Evolutionary conservation across 1,140 invertebrate species (phyloP).

Genomic region (Drosophila chauvacae): DNA sequence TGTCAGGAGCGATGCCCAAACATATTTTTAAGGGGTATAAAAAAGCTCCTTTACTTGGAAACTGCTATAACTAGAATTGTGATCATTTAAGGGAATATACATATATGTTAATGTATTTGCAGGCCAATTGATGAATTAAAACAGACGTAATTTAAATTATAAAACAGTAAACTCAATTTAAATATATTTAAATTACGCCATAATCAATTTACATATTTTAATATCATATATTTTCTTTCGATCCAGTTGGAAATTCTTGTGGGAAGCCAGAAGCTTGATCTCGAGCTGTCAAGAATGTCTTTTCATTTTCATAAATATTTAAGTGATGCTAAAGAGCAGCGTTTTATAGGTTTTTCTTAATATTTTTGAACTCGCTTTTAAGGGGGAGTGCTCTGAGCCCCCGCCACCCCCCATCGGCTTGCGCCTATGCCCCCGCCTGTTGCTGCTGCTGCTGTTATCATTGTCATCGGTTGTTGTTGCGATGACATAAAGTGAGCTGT

Average conservation of each 20-base stretch:
- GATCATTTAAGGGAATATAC: background rate
- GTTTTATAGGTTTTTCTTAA: background rate
- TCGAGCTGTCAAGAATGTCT: background rate
- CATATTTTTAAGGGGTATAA: constrained; percentile 16
- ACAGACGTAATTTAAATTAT: no score
- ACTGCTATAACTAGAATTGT: background rate
- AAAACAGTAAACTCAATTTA: no score
- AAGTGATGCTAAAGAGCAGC: constrained; percentile 5
- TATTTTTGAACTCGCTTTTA: constrained; percentile 10
- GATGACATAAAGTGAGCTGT: constrained; percentile 68
- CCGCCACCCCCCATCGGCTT: background rate
- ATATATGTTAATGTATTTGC: background rate
- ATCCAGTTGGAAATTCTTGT: background rate
- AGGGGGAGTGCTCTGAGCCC: background rate
- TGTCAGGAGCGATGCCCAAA: constrained; percentile 36
- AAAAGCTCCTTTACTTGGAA: background rate
- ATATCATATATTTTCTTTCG: no score
- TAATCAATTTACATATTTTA: no score
- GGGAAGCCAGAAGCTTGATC: no score
- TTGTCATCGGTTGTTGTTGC: constrained; percentile 69
- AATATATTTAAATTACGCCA: background rate
- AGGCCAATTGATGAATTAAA: no score
- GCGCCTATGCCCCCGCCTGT: constrained; percentile 11
- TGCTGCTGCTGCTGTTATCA: constrained; percentile 66
- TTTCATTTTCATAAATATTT: background rate